phyloP scores from a whole-genome alignment of 2,113 vertebrate species.

The Thalassarche chlororhynchos region DNA sequence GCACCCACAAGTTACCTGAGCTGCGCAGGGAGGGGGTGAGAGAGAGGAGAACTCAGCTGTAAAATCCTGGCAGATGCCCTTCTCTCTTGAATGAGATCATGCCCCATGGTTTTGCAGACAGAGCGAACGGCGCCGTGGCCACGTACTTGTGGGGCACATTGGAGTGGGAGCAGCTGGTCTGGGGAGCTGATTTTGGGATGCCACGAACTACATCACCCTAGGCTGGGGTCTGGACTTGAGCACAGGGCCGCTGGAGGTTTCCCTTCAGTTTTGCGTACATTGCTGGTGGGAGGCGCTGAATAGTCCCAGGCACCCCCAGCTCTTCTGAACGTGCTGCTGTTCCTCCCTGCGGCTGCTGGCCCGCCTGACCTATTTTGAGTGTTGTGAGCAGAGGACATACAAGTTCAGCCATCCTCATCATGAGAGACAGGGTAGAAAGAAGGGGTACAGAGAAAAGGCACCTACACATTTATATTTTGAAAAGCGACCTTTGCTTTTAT shows the following conservation, averaged over 20 bases:
- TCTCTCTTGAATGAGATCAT: not conserved
- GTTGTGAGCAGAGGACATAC: not conserved
- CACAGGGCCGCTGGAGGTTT: not conserved
- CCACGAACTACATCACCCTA: not conserved
- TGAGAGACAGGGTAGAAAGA: not conserved
- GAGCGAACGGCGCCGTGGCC: rapidly evolving
- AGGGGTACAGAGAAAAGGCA: not conserved
- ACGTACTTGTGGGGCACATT: rapidly evolving
- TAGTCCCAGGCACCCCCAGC: not conserved
- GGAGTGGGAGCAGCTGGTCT: not conserved
- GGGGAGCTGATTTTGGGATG: not conserved
- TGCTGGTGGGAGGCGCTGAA: not conserved
- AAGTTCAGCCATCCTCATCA: not conserved
- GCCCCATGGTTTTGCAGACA: not conserved
- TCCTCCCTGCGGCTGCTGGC: not conserved
- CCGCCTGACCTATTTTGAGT: not conserved
- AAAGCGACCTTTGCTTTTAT: not conserved
- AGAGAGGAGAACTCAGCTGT: not conserved
- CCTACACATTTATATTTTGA: not conserved
- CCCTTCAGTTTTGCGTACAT: not conserved
- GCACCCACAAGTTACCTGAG: not conserved
- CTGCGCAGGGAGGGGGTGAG: not conserved
- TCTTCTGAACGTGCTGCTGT: not conserved
- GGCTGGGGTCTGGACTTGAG: not conserved
- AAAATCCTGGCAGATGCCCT: not conserved